A percentile compares a stretch with the other conserved stretches of the same genome.
These are phyloP conservation scores for Laodelphax striatellus DNA, from an alignment of 1,140 invertebrate species.

Conservation along the genomic window DNA sequence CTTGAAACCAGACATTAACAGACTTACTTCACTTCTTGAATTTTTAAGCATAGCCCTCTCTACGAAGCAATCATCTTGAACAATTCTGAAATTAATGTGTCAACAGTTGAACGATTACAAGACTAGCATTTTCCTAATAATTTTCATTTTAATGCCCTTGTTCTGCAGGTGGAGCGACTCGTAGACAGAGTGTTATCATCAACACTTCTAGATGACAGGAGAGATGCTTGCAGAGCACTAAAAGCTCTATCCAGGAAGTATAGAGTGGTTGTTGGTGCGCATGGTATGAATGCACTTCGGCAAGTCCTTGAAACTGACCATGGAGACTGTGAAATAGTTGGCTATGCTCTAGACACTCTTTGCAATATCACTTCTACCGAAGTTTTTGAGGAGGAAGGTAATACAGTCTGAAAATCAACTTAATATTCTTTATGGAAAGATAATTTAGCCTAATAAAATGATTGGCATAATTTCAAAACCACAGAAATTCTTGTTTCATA, in stretches of 20 bases:
- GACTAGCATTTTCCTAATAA: too few species aligned
- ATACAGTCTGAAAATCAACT: slow-evolving; percentile 22
- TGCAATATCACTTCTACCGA: slow-evolving; percentile 81
- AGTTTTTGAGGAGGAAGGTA: slow-evolving; percentile 69
- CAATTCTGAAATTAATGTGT: too few species aligned
- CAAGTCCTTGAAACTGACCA: slow-evolving; percentile 68
- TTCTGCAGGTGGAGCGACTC: slow-evolving; percentile 72
- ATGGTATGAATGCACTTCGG: slow-evolving; percentile 80
- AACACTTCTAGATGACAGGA: slow-evolving; percentile 82
- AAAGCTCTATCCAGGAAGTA: slow-evolving; percentile 90
- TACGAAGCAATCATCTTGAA: too few species aligned
- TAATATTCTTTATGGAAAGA: too few species aligned
- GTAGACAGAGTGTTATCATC: slow-evolving; percentile 87
- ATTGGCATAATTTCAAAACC: too few species aligned
- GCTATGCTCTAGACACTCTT: slow-evolving; percentile 83
- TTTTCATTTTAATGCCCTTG: too few species aligned
- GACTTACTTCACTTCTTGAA: too few species aligned
- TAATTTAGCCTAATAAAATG: too few species aligned
- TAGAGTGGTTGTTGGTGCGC: slow-evolving; percentile 88
- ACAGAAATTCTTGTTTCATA: too few species aligned
- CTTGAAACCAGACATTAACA: too few species aligned
- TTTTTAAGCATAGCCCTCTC: too few species aligned
- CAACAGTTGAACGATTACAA: too few species aligned
- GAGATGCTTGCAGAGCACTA: slow-evolving; percentile 91
- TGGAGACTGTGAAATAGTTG: slow-evolving; percentile 82